A percentile compares a stretch with the other conserved stretches of the same genome.
These are phyloP conservation scores for Drosophila tripunctata DNA, from an alignment of 2,888 invertebrate species.

Conservation along the genomic window DNA sequence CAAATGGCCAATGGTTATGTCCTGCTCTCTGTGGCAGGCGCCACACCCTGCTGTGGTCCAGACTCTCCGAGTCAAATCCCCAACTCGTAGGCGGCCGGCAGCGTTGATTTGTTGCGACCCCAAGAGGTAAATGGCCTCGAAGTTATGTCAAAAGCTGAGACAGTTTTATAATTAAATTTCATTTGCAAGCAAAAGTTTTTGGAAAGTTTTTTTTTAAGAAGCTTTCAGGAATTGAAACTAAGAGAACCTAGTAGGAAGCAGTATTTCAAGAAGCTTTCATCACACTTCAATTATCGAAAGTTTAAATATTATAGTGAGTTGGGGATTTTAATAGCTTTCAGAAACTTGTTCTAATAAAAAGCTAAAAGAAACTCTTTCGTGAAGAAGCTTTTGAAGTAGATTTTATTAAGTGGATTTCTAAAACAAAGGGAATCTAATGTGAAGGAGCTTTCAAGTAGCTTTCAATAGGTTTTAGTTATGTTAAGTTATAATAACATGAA, in stretches of 20 bases:
- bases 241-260: not conserved
- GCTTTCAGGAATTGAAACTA: not conserved
- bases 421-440: no score
- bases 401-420: no score
- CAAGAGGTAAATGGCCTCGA: conserved; percentile 55
- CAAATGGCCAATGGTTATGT: conserved; percentile 65
- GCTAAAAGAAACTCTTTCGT: no score
- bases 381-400: no score
- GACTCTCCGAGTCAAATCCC: conserved; percentile 22
- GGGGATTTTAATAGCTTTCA: no score
- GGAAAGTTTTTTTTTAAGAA: not conserved
- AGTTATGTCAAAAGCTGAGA: conserved; percentile 69
- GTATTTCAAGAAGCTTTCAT: not conserved
- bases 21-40: conserved; percentile 70
- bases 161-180: conserved; percentile 71
- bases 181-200: conserved; percentile 9
- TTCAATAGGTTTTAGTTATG: no score
- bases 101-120: conserved; percentile 54
- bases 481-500: no score
- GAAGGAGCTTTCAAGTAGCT: no score
- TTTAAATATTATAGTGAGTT: no score
- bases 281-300: no score
- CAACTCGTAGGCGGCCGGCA: conserved; percentile 52
- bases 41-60: conserved; percentile 69
- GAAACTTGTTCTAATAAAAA: no score